Evolutionary conservation across 2,888 invertebrate genomes (phyloP), one percentile per base, ranked within the genome.

Genomic region (Drosophila paranaensis): DNA sequence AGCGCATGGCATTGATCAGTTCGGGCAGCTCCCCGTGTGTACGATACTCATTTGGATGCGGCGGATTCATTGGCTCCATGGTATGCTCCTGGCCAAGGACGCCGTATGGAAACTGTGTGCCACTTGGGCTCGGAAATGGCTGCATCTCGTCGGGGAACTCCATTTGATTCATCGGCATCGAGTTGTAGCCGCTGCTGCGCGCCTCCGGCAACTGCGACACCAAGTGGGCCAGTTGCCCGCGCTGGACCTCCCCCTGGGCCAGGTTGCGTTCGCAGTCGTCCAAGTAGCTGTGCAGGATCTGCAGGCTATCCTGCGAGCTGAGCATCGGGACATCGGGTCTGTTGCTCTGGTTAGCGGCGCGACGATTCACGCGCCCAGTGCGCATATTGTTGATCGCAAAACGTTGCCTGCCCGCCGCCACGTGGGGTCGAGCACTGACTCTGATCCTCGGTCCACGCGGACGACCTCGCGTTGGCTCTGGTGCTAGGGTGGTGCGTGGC

Each of bases 191-290:
- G 6, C 10, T 9, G 33, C 14, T 9, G 4, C 0, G 25, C n/a
- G n/a, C 4, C 3, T 27, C 27, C n/a, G 14, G 1, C 10, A 55
- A 1, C 3, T 46, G 45, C 1, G 25, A 25, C 27, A 37, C 45
- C 57, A 57, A 27, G 13, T 27, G 45, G 0, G 57, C 46, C 46
- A 57, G 9, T 4, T 27, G 45, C 0, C 11, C 13, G 6, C 37
- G 57, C n/a, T 46, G 57, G 16, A 37, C 2, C 35, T 37, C 25
- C 11, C 37, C n/a, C 35, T 57, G 25, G 35, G 11, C 8, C 45
- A 57, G 13, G 11, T 45, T 35, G 37, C 25, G 57, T 6, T 57
- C 57, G 27, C 57, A 57, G 2, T 37, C 37, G 1, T n/a, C 11
- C 37, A 57, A 11, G 33, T 27, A 46, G 1, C 27, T 3, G 9